Evolutionary conservation across 2,797 vertebrate genomes (phyloP).

Genomic region (Pangasius larnaudii): DNA sequence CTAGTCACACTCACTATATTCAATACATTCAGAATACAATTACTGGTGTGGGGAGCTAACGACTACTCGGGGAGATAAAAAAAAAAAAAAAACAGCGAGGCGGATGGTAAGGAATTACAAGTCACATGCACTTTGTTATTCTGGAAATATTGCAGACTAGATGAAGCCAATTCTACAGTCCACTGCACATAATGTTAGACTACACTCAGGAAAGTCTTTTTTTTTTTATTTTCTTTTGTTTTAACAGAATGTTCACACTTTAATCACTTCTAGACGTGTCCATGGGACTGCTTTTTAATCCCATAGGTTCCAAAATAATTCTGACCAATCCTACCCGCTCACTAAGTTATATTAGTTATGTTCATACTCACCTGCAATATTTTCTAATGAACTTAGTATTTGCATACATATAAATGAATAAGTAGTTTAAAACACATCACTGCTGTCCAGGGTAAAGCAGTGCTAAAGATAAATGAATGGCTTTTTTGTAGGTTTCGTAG

Average conservation of each 20-base stretch:
- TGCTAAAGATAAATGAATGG: background rate
- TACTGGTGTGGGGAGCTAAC: background rate
- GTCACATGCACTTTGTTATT: background rate
- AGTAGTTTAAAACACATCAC: background rate
- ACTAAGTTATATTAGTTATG: background rate
- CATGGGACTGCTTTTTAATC: background rate
- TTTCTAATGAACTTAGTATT: constrained; percentile 1
- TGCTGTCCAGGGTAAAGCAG: too few species aligned
- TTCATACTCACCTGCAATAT: background rate
- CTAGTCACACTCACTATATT: background rate
- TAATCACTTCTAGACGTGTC: background rate
- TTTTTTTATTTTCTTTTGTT: background rate
- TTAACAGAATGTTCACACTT: background rate
- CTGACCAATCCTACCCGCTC: background rate
- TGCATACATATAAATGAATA: background rate
- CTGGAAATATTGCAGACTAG: background rate
- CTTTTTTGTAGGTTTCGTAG: background rate
- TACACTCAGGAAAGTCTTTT: background rate
- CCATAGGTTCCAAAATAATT: background rate
- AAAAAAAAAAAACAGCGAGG: background rate
- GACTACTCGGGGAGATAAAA: background rate
- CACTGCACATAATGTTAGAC: background rate
- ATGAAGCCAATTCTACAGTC: background rate
- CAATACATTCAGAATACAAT: background rate
- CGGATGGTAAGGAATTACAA: background rate